A percentile compares a stretch with the other conserved stretches of the same genome.
phyloP scores from a whole-genome alignment of 1,140 invertebrate genomes.

The Conus ventricosus region DNA sequence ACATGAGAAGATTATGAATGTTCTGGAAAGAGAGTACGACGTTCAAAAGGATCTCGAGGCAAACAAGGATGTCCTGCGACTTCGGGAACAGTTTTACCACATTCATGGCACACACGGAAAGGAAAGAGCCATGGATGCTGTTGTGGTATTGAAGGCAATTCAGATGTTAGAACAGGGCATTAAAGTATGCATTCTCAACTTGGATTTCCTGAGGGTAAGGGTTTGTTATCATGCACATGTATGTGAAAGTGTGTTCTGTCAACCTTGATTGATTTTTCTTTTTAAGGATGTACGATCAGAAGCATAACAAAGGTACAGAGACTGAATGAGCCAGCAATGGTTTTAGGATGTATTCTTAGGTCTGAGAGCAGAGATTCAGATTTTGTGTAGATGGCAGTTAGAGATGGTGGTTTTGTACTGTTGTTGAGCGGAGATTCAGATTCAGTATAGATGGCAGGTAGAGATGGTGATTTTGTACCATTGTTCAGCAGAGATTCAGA shows the following conservation, averaged over 20 bases:
- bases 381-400: too few relatives aligned
- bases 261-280: neutral
- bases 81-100: neutral
- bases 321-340: too few relatives aligned
- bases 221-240: neutral
- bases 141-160: neutral
- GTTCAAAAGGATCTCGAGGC: neutral
- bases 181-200: constrained; percentile 12
- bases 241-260: neutral
- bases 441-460: too few relatives aligned
- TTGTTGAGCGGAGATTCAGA: too few relatives aligned
- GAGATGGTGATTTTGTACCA: too few relatives aligned
- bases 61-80: neutral
- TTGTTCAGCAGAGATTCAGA: too few relatives aligned
- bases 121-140: neutral
- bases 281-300: too few relatives aligned
- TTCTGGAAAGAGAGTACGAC: neutral
- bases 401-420: too few relatives aligned
- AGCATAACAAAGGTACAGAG: too few relatives aligned
- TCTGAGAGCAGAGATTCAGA: too few relatives aligned
- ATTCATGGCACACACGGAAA: constrained; percentile 2
- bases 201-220: constrained; percentile 20
- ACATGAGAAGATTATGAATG: neutral
- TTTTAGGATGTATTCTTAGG: too few relatives aligned
- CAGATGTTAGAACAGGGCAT: constrained; percentile 10